Evolutionary conservation across 2,888 invertebrate species (phyloP), one percentile per base, ranked within the genome.

Genomic region (Eledona agricola): DNA sequence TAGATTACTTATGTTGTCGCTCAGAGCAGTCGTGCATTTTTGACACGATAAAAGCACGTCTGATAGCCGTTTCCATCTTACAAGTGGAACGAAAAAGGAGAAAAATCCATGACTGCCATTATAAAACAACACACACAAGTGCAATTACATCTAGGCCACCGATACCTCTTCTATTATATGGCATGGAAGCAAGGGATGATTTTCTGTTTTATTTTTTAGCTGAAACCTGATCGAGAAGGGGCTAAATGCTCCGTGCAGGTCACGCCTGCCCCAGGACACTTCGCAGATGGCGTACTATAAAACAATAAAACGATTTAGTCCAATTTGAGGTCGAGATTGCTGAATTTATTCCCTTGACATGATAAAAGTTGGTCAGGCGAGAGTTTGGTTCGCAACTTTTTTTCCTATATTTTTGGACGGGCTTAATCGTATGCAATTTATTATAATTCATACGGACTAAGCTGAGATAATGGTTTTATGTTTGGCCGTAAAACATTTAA

Each of bases 251-350:
- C 26, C 29, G 35, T 20, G 17, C 37, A 37, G 49, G 49, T 49
- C 49, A 49, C 49, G 49, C 49, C 38, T 49, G 49, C 49, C 49
- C 38, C 49, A 49, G 49, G 49, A 49, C 38, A 49, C 37, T 29
- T 20, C 38, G 56, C 52, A 55, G 47, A 55, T 47, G 51, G 51
- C 47, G 46, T 46, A 46, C 52, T 53, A 53, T 59, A 54, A 61
- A 61, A 61, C 60, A 61, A 61, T 61, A 61, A 61, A 61, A 61
- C 57, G 59, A 61, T 61, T 61, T 54, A 45, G 45, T 57, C 58
- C 55, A 61, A 61, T 61, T 59, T 61, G 55, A 49, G 55, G 52
- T 35, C 50, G 55, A 49, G 55, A 58, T 57, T 55, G 53, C 54
- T 53, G 57, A 57, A 61, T 59, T 61, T 61, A 57, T 57, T 47